Base-by-base conservation (phyloP, 2,113 vertebrate genomes). In the Callipepla squamata region DNA sequence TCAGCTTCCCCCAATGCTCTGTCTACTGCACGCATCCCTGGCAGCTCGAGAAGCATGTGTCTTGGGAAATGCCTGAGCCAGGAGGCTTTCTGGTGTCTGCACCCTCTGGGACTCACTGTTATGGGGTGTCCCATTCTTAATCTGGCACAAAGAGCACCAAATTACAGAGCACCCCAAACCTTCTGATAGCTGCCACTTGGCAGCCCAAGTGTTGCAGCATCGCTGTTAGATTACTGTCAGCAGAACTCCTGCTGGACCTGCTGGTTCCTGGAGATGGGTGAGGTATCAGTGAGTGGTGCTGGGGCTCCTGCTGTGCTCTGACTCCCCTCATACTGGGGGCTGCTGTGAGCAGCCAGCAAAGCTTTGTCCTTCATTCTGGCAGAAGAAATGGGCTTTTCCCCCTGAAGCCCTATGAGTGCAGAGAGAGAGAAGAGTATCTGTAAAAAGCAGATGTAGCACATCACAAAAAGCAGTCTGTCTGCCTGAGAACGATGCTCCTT, bases 21-120 rank as follows among this genome's bases (percentile, higher is more conserved):
- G 70, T 42, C 72, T 53, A 2, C 67, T 91, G 75, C 80, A 77
- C 87, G 70, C 76, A 81, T 81, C 66, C 66, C 80, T 80, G 89
- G 8, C 58, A 85, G 55, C 32, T 40, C 48, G 66, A 68, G 69
- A 65, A 73, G 80, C 9, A 3, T 75, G 81, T 65, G 38, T 90
- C 63, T 25, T 87, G 78, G 81, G 85, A 89, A 65, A 48, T 62
- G 0, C 42, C 70, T 83, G 17, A 34, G 76, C 47, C 40, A 51
- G 93, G 91, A 90, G 83, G 70, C 48, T 79, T 80, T 32, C 55
- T 92, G 45, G 82, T 87, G 68, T 85, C 61, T 68, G 72, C 93
- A 44, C 44, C 63, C 79, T 91, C 94, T 95, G 94, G 94, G 93
- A 95, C 94, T 95, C 51, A 51, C 93, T 96, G 94, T 95, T 92